Conservation (phyloP, 2,797 vertebrate species). For the Clarias laeviceps region DNA sequence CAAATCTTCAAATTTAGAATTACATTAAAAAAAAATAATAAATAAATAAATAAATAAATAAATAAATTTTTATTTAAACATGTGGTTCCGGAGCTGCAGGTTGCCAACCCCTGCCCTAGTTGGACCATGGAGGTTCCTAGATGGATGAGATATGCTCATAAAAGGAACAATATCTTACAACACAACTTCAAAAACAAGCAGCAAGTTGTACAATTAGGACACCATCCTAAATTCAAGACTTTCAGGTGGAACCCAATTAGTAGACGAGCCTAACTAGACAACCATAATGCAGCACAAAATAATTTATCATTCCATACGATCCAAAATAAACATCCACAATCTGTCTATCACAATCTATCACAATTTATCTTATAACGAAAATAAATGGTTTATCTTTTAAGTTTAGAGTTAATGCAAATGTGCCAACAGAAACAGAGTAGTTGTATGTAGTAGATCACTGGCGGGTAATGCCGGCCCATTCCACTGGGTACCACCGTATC, state of each 20-base stretch:
- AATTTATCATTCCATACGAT: not conserved
- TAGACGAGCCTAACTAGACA: not conserved
- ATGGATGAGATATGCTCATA: too few relatives aligned
- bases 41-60: too few relatives aligned
- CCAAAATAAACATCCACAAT: not conserved
- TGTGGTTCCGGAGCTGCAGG: too few relatives aligned
- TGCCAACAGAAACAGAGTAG: not conserved
- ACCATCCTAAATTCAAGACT: not conserved
- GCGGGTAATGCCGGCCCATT: too few relatives aligned
- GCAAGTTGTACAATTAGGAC: not conserved
- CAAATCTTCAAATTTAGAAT: too few relatives aligned
- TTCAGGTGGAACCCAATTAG: not conserved
- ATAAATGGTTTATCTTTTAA: not conserved
- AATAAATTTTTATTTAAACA: too few relatives aligned
- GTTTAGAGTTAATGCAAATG: not conserved
- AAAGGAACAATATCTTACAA: not conserved
- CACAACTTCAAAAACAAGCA: not conserved
- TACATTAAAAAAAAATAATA: too few relatives aligned
- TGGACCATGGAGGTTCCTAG: too few relatives aligned
- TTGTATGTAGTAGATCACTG: too few relatives aligned
- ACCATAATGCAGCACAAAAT: not conserved
- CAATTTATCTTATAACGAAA: not conserved
- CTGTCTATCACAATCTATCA: too few relatives aligned
- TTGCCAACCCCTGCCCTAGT: too few relatives aligned
- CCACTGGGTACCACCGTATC: too few relatives aligned